Evolutionary conservation across 2,888 invertebrate genomes (phyloP).

Genomic region (Lasioglossum zephyrum): DNA sequence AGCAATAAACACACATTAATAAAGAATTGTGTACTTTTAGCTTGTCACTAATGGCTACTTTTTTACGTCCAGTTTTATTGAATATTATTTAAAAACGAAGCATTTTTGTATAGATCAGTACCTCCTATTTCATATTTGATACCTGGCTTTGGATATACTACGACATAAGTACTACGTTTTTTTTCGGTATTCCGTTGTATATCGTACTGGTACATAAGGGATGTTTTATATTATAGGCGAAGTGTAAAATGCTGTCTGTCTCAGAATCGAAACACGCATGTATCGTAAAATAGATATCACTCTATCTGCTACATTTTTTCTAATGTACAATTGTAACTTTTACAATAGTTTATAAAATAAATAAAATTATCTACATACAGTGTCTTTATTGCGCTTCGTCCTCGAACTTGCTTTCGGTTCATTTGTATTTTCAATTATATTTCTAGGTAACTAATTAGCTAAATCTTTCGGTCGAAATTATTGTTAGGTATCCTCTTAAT

Average conservation of each 20-base stretch:
- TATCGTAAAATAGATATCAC: conserved; percentile 63
- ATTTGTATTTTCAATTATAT: background rate
- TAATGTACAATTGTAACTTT: conserved; percentile 78
- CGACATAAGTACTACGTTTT: conserved; percentile 40
- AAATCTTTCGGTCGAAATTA: no score
- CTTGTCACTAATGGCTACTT: conserved; percentile 67
- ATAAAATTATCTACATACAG: conserved; percentile 68
- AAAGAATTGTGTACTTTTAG: conserved; percentile 40
- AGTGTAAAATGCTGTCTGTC: conserved; percentile 55
- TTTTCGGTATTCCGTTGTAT: conserved; percentile 57
- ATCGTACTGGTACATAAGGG: conserved; percentile 42
- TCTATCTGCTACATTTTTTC: conserved; percentile 68
- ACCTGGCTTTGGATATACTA: conserved; percentile 52
- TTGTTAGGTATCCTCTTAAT: background rate
- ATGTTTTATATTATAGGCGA: conserved; percentile 57
- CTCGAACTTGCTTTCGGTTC: background rate
- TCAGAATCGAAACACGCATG: conserved; percentile 55
- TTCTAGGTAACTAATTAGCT: no score
- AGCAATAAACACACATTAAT: conserved; percentile 74
- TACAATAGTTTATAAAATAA: conserved; percentile 80
- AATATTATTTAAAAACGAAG: conserved; percentile 40
- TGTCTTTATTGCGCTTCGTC: background rate
- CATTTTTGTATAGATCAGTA: conserved; percentile 64
- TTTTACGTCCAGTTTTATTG: conserved; percentile 63
- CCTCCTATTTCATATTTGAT: conserved; percentile 57